Percentiles rank a stretch among this genome's conserved stretches.
phyloP scores from a whole-genome alignment of 2,888 invertebrate species.

The Acrobasis consociella region DNA sequence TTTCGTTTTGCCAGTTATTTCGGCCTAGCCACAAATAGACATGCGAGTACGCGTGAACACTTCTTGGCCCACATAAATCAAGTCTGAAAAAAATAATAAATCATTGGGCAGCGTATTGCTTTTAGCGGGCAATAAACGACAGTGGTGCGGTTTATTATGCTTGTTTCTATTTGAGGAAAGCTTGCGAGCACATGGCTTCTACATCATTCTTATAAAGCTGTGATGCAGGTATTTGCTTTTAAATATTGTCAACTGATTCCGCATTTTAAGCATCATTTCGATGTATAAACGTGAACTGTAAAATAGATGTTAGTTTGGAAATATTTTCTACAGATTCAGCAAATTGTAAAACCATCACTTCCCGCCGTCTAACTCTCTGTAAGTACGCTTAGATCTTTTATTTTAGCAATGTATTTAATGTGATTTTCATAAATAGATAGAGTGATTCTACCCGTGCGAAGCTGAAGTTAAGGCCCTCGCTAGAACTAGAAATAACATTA shows the following conservation, averaged over 20 bases:
- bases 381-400: too few relatives aligned
- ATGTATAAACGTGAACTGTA: too few relatives aligned
- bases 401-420: too few relatives aligned
- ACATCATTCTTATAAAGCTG: neutral
- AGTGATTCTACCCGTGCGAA: neutral
- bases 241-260: neutral
- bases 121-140: slow-evolving; percentile 49
- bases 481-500: neutral
- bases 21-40: slow-evolving; percentile 66
- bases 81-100: slow-evolving; percentile 57
- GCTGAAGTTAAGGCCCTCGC: neutral
- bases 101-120: slow-evolving; percentile 49
- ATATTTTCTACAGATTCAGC: too few relatives aligned
- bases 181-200: slow-evolving; percentile 28
- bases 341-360: too few relatives aligned
- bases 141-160: slow-evolving; percentile 44
- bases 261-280: too few relatives aligned
- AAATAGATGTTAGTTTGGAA: too few relatives aligned
- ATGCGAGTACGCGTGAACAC: slow-evolving; percentile 52
- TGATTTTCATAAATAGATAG: too few relatives aligned
- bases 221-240: neutral
- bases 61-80: slow-evolving; percentile 60
- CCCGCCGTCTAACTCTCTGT: too few relatives aligned
- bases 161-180: slow-evolving; percentile 35
- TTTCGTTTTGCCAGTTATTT: slow-evolving; percentile 69